A percentile compares a stretch with the other conserved stretches of the same genome.
phyloP scores from a whole-genome alignment of 2,113 vertebrate species.

The Xyliphius kryptos region DNA sequence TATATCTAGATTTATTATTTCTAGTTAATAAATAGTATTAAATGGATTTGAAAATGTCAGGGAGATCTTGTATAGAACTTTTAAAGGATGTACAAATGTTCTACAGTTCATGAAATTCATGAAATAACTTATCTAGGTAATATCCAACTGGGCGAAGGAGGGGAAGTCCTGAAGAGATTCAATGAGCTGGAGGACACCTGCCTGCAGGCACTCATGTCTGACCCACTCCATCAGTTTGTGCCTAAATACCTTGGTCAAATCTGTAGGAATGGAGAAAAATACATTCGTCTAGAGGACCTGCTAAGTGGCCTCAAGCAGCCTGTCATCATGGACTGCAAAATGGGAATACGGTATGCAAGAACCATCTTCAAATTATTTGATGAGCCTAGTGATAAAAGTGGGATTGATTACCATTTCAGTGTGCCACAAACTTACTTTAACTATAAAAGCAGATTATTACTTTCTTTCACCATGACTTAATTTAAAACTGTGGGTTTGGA shows the following conservation, averaged over 20 bases:
- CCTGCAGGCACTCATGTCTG: slow-evolving; percentile 65
- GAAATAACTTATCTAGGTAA: slow-evolving; percentile 54
- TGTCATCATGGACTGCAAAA: slow-evolving; percentile 72
- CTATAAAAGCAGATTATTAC: no score
- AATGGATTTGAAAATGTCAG: no score
- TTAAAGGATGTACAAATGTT: no score
- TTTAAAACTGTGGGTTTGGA: no score
- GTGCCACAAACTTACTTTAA: no score
- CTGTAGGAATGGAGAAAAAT: slow-evolving; percentile 57
- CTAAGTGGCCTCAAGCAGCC: slow-evolving; percentile 63
- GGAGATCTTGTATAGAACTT: no score
- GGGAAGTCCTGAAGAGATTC: slow-evolving; percentile 71
- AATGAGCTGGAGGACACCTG: slow-evolving; percentile 64
- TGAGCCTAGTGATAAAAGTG: no score
- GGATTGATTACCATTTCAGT: no score
- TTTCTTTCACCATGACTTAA: no score
- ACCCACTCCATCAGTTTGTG: slow-evolving; percentile 64
- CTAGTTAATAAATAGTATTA: no score
- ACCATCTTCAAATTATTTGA: no score
- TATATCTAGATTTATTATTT: no score
- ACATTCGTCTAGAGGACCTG: slow-evolving; percentile 71
- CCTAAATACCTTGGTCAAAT: slow-evolving; percentile 66
- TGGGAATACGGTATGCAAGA: slow-evolving; percentile 61
- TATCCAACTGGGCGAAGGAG: slow-evolving; percentile 65
- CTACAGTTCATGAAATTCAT: background rate